Base-by-base conservation (phyloP, 2,113 vertebrate species). In the Triplophysa dalaica region DNA sequence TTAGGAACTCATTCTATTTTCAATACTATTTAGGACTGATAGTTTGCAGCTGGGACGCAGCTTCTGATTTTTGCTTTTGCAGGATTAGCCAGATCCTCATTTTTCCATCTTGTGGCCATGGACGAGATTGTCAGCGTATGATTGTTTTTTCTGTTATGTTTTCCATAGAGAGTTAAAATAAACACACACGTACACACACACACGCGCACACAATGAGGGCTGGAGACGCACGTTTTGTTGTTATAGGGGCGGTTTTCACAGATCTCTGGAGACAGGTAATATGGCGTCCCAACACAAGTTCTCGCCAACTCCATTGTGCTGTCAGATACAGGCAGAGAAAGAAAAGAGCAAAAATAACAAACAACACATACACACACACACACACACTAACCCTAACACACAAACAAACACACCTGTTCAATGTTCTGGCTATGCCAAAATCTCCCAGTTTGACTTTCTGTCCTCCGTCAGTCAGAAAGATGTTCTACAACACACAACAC, bases 181-280 rank as follows among this genome's bases (percentile, higher is more conserved):
- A 21, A 62, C 38, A 79, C 77, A 63, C 68, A 17, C 24, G n/a
- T n/a, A n/a, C 19, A 6, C 67, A 77, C 19, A 50, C 26, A 26
- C 21, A 8, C 24, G 45, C 9, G 38, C 38, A 24, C 33, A 29
- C 26, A 29, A 29, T 29, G 26, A 1, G 1, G n/a, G 7, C 22
- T 38, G 33, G 43, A 52, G 66, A 92, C 95, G 38, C 89, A 98
- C 95, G 94, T 97, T 91, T 99, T 99, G 84, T 96, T 97, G 89
- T 98, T 98, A 88, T 98, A 98, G 0, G 95, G 95, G 26, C 77
- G 92, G 89, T 93, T 97, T 86, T 97, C 95, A 82, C 97, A 99
- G 82, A 98, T 97, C 89, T 99, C 97, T 7, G 97, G 97, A 13
- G 96, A 98, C 5, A 98, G 89, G 79, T 98, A 98, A 84, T 94